These are phyloP conservation scores for Iguana delicatissima DNA, from an alignment of 2,797 vertebrate species.

Conservation along the genomic window DNA sequence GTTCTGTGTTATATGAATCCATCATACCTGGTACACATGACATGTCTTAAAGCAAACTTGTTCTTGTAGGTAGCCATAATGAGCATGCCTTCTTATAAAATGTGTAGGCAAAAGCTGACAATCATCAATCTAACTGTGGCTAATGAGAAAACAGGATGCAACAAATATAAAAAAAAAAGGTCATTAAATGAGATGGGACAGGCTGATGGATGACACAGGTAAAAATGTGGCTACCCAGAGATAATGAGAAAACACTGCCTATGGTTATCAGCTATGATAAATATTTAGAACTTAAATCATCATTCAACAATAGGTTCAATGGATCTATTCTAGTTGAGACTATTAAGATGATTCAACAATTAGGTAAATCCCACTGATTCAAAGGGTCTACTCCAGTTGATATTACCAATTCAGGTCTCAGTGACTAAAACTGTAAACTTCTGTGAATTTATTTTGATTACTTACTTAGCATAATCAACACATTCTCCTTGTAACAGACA, in stretches of 20 bases:
- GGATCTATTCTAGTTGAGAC: too few relatives aligned
- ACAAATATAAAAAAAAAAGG: neutral
- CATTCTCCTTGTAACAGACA: neutral
- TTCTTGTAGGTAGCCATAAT: neutral
- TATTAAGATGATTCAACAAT: too few relatives aligned
- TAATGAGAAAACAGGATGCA: neutral
- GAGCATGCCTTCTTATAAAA: neutral
- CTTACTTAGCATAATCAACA: neutral
- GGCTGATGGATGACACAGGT: neutral
- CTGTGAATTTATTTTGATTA: neutral
- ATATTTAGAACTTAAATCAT: too few relatives aligned
- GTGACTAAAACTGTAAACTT: neutral
- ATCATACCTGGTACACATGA: neutral
- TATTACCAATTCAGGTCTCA: too few relatives aligned
- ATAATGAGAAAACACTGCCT: neutral
- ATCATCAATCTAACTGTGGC: neutral
- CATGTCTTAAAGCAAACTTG: neutral
- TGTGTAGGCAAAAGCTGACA: neutral
- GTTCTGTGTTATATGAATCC: neutral
- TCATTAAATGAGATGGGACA: neutral
- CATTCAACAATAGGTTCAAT: too few relatives aligned
- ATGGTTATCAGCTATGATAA: neutral
- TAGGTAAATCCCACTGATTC: too few relatives aligned
- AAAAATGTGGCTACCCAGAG: neutral
- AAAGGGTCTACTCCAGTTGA: too few relatives aligned